Conservation (phyloP, 2,797 vertebrate species). For the Urosaurus nigricauda region DNA sequence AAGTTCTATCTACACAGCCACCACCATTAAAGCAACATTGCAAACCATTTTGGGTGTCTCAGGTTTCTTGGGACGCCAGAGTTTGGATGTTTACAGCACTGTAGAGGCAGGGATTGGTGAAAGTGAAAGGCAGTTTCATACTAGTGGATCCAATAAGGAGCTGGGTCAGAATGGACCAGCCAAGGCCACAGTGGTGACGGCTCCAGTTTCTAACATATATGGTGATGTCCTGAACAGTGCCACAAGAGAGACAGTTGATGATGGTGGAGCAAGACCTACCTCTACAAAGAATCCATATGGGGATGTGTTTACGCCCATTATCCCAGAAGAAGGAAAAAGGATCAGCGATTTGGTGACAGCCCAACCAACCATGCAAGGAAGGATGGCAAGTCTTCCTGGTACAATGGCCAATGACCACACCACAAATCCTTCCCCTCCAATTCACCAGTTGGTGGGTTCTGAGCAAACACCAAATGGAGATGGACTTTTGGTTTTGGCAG, state of each 20-base stretch:
- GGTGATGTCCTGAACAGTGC: slow-evolving; percentile 33
- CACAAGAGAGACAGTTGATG: not conserved
- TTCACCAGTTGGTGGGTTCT: not conserved
- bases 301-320: slow-evolving; percentile 5
- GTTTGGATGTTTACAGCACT: slow-evolving; percentile 25
- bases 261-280: slow-evolving; percentile 25
- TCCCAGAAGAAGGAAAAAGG: slow-evolving; percentile 35
- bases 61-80: not conserved
- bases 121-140: slow-evolving; percentile 37
- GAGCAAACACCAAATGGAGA: not conserved
- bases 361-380: slow-evolving; percentile 41
- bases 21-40: not conserved
- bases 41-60: not conserved
- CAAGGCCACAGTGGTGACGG: slow-evolving; percentile 56
- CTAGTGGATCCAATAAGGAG: slow-evolving; percentile 35
- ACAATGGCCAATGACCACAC: not conserved
- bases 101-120: not conserved
- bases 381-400: not conserved
- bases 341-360: slow-evolving; percentile 3
- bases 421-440: slow-evolving; percentile 2
- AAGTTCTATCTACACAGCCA: slow-evolving; percentile 28
- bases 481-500: slow-evolving; percentile 36
- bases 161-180: slow-evolving; percentile 46
- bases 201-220: slow-evolving; percentile 29
- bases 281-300: slow-evolving; percentile 22